Evolutionary conservation across 2,113 vertebrate genomes (phyloP).

Genomic region (Toxostoma redivivum): DNA sequence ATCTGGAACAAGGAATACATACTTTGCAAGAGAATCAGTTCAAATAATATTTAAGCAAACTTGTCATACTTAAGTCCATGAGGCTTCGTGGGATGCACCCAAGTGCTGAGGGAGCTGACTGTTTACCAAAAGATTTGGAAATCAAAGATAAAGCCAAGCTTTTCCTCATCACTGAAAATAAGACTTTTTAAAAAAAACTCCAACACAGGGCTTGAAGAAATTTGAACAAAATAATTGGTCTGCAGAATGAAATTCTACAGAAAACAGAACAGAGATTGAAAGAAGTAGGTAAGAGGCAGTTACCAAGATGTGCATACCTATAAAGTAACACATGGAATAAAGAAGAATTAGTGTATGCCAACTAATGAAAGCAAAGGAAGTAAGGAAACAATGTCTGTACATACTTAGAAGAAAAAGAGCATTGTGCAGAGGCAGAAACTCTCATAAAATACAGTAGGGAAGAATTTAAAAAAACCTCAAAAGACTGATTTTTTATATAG

Average conservation of each 20-base stretch:
- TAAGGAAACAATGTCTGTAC: conserved; percentile 19
- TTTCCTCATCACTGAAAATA: background rate
- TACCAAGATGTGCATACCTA: background rate
- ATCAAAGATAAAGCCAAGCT: background rate
- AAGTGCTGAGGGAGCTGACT: background rate
- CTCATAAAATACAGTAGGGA: background rate
- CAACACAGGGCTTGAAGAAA: background rate
- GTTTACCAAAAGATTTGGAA: background rate
- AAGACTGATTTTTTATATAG: background rate
- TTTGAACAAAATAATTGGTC: background rate
- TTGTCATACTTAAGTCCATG: background rate
- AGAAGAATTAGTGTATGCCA: conserved; percentile 25
- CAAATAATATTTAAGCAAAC: background rate
- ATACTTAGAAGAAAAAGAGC: background rate
- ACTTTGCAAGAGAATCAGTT: background rate
- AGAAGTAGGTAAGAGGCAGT: background rate
- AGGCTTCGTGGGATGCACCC: background rate
- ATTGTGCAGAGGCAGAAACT: background rate
- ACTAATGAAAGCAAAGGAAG: conserved; percentile 33
- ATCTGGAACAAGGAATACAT: background rate
- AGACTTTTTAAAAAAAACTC: background rate
- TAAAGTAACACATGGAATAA: background rate
- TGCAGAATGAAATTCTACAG: conserved; percentile 18
- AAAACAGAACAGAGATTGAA: conserved; percentile 25
- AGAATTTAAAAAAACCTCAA: background rate